Evolutionary conservation across 2,113 vertebrate species (phyloP), one percentile per base, ranked within the genome.

Genomic region (Donacobius atricapilla): DNA sequence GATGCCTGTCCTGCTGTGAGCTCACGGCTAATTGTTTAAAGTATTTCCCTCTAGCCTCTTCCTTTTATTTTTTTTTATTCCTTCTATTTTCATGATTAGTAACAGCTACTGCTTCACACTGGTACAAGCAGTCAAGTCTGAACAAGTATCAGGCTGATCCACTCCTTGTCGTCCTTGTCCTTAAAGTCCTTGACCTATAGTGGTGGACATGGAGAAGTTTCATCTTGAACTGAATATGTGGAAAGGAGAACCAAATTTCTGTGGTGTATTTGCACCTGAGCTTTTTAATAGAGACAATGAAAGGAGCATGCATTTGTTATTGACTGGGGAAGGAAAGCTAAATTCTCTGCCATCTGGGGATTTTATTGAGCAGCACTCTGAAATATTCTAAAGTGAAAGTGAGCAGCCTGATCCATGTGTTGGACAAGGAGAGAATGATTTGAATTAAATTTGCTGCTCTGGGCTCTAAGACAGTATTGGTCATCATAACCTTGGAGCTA

Each of bases 341-440:
- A 95, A 85, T 88, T 33, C 18, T 94, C 47, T 93, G 83, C 63
- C 58, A 40, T 83, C 82, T 90, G 91, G 66, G 71, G 75, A 76
- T 70, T 95, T 94, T 81, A 87, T 51, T 0, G 3, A 94, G 48
- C 57, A 76, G 73, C 15, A 25, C 24, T 78, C 54, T 75, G 78
- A 96, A 73, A 88, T 75, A 94, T 66, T 92, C 60, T 61, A 17
- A 66, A 91, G 73, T 81, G 39, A 83, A 77, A 90, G 58, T 48
- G 33, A 95, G 68, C 50, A 90, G 82, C 51, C 40, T 58, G 50
- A 76, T 89, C 35, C 58, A 23, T 47, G 22, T 58, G 45, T 39
- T 92, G 82, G 68, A 35, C 79, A 92, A 76, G 40, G 11, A 77
- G 47, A 83, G 24, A 63, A 68, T 15, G 3, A 75, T 71, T 56